Base-by-base conservation (phyloP, 2,888 invertebrate species). In the Cartodere bifasciata region DNA sequence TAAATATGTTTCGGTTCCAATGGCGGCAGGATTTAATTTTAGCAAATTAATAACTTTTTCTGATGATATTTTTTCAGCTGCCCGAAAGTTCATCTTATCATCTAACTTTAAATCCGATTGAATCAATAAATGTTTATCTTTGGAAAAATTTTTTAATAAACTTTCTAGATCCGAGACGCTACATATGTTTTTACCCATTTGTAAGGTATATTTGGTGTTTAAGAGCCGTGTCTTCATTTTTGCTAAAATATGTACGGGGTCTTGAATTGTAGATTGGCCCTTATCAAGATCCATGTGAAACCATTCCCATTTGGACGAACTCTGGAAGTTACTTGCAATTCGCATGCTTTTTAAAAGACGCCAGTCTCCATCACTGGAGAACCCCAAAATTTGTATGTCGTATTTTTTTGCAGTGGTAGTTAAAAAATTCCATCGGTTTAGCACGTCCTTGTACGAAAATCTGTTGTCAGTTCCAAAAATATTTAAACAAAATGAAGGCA, bases 391-490 rank as follows among this genome's bases (percentile, higher is more conserved):
- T n/a, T n/a, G n/a, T n/a, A n/a, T n/a, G n/a, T n/a, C n/a, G n/a
- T n/a, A n/a, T n/a, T n/a, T n/a, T n/a, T n/a, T n/a, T n/a, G n/a
- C n/a, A n/a, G n/a, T n/a, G n/a, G n/a, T n/a, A n/a, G n/a, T n/a
- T n/a, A 43, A n/a, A n/a, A n/a, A n/a, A 20, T 38, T 15, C 42
- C 42, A 47, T n/a, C 46, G 35, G 7, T 34, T 26, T 3, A 32
- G 9, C n/a, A 44, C 44, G 23, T 47, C 38, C n/a, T 40, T 30
- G 27, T 21, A 28, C 13, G 31, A 38, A 34, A 48, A 48, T 33
- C 35, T 43, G 37, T 48, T 47, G 30, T 45, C 42, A 7, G 45
- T 46, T 4, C 42, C 43, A 29, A 36, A 46, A n/a, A 48, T 12
- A 16, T 28, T 32, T 6, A 45, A 27, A 34, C 46, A 47, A 42